These are phyloP conservation scores for Colostygia pectinataria DNA, from an alignment of 2,888 invertebrate species.

Conservation along the genomic window DNA sequence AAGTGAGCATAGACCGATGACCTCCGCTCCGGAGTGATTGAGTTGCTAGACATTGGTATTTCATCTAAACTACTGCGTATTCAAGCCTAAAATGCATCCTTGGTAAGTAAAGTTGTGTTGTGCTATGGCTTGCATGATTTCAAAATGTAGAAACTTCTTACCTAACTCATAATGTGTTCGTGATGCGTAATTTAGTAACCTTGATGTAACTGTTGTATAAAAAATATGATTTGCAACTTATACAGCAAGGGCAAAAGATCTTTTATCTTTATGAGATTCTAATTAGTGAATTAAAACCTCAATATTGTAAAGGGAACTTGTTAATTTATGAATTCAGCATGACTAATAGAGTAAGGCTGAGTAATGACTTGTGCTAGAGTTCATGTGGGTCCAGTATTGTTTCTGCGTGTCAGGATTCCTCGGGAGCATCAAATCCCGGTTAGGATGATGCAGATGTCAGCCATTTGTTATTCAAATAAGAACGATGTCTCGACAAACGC, in stretches of 20 bases:
- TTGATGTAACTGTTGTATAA: slow-evolving; percentile 8
- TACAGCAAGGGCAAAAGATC: slow-evolving; percentile 8
- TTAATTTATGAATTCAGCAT: slow-evolving; percentile 29
- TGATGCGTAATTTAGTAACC: slow-evolving; percentile 17
- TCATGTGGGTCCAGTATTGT: slow-evolving; percentile 53
- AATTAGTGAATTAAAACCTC: slow-evolving; percentile 3
- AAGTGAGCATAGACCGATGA: slow-evolving; percentile 66
- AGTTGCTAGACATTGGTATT: slow-evolving; percentile 30
- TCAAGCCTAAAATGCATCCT: no score
- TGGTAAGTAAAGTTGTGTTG: no score
- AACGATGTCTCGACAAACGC: slow-evolving; percentile 66
- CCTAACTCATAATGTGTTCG: slow-evolving; percentile 10
- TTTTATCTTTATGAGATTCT: neutral
- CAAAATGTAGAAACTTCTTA: neutral
- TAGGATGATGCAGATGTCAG: slow-evolving; percentile 74
- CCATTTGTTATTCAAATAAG: slow-evolving; percentile 81
- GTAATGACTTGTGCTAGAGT: slow-evolving; percentile 44
- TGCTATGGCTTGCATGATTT: slow-evolving; percentile 5
- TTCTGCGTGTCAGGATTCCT: slow-evolving; percentile 54
- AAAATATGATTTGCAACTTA: slow-evolving; percentile 12
- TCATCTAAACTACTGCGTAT: slow-evolving; percentile 6
- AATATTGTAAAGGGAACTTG: slow-evolving; percentile 30
- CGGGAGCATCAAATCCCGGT: slow-evolving; percentile 56
- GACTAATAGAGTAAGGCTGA: slow-evolving; percentile 42
- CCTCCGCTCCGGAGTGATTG: slow-evolving; percentile 53